phyloP scores from a whole-genome alignment of 2,797 vertebrate species.

The Cetoscarus ocellatus region DNA sequence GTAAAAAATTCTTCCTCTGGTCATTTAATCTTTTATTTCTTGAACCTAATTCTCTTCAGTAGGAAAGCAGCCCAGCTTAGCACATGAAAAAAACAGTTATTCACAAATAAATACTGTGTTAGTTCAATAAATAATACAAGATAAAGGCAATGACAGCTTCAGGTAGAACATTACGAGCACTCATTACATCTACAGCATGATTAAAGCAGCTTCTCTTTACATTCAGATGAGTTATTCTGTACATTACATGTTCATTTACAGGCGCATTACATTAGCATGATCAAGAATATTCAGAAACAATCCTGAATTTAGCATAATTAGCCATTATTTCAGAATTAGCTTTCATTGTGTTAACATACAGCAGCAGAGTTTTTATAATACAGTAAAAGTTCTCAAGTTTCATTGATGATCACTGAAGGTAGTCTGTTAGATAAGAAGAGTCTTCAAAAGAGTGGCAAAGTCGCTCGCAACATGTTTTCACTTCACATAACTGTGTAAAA shows the following conservation, averaged over 20 bases:
- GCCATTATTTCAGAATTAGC: conserved; percentile 19
- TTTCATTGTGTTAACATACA: too few relatives aligned
- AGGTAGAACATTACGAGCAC: conserved; percentile 31
- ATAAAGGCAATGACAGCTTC: conserved; percentile 13
- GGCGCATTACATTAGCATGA: conserved; percentile 17
- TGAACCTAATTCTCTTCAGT: too few relatives aligned
- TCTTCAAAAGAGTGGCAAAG: too few relatives aligned
- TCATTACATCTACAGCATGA: conserved; percentile 26
- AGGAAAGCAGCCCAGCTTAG: too few relatives aligned
- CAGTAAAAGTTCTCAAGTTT: too few relatives aligned
- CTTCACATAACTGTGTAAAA: too few relatives aligned
- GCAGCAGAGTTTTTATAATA: too few relatives aligned
- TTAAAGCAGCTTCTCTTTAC: conserved; percentile 44
- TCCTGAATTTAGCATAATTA: background rate
- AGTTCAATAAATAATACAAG: conserved; percentile 50
- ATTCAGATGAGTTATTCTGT: conserved; percentile 45
- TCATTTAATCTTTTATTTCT: too few relatives aligned
- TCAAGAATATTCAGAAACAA: conserved; percentile 26
- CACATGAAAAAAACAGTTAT: background rate
- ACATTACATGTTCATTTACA: conserved; percentile 36
- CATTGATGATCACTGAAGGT: too few relatives aligned
- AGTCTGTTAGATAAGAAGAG: too few relatives aligned
- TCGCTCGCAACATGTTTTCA: too few relatives aligned
- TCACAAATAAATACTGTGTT: conserved; percentile 23
- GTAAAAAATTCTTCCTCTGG: too few relatives aligned